These are phyloP conservation scores for Vulpes lagopus DNA, from an alignment of 2,113 vertebrate species.

Conservation along the genomic window DNA sequence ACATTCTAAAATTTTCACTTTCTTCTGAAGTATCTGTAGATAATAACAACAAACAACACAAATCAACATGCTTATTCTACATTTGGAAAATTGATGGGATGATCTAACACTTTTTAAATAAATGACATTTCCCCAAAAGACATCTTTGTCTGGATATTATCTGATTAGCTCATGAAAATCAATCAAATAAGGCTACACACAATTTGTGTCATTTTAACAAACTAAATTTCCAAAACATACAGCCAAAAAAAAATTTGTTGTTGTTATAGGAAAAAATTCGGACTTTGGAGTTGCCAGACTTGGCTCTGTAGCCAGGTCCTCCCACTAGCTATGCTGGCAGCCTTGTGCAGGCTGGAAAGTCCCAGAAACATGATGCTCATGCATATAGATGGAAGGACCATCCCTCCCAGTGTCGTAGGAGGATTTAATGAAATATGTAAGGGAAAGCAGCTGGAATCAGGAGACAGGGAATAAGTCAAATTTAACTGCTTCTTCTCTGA, in stretches of 20 bases:
- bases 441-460: neutral
- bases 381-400: neutral
- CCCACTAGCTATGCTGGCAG: neutral
- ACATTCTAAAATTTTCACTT: neutral
- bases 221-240: neutral
- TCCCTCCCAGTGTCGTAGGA: neutral
- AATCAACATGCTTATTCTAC: neutral
- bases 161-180: constrained; percentile 33
- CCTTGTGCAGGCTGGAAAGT: neutral
- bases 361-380: neutral
- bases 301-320: neutral
- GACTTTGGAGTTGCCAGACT: neutral
- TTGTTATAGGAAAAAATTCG: neutral
- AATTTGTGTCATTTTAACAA: neutral
- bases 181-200: neutral
- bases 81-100: constrained; percentile 11
- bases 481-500: neutral
- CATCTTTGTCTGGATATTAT: neutral
- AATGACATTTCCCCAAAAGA: neutral
- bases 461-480: neutral
- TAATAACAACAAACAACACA: neutral
- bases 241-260: neutral
- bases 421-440: neutral
- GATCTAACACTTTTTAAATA: constrained; percentile 22
- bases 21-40: neutral